phyloP scores from a whole-genome alignment of 2,113 vertebrate species.

The Numida meleagris region DNA sequence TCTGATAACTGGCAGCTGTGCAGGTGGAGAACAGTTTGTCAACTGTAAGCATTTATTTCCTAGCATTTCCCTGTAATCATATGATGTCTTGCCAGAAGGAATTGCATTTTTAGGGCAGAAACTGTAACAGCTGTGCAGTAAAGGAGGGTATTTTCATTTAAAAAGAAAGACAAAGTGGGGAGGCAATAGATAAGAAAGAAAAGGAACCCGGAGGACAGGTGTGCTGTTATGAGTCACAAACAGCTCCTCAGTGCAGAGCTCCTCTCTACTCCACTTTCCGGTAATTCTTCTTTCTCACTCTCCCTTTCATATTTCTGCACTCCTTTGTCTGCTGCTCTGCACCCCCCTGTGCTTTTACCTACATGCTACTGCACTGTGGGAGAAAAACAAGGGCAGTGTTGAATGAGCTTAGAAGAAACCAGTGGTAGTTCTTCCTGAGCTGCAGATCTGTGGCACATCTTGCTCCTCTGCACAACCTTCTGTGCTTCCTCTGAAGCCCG shows the following conservation, averaged over 20 bases:
- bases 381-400: background rate
- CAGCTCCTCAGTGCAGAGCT: background rate
- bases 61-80: background rate
- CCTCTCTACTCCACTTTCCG: background rate
- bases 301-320: background rate
- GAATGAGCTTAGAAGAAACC: background rate
- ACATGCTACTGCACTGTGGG: background rate
- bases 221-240: background rate
- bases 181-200: background rate
- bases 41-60: background rate
- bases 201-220: background rate
- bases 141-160: background rate
- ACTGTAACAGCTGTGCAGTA: background rate
- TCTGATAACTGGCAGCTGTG: background rate
- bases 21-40: background rate
- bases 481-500: background rate
- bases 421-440: background rate
- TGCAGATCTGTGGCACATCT: background rate
- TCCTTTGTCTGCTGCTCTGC: background rate
- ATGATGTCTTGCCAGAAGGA: background rate
- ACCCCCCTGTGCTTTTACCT: background rate
- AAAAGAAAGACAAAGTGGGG: fast-evolving
- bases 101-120: background rate
- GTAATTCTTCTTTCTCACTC: background rate
- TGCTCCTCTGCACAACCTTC: background rate